These are phyloP conservation scores for Forbesichthys papilliferus DNA, from an alignment of 2,113 vertebrate species.

Conservation along the genomic window DNA sequence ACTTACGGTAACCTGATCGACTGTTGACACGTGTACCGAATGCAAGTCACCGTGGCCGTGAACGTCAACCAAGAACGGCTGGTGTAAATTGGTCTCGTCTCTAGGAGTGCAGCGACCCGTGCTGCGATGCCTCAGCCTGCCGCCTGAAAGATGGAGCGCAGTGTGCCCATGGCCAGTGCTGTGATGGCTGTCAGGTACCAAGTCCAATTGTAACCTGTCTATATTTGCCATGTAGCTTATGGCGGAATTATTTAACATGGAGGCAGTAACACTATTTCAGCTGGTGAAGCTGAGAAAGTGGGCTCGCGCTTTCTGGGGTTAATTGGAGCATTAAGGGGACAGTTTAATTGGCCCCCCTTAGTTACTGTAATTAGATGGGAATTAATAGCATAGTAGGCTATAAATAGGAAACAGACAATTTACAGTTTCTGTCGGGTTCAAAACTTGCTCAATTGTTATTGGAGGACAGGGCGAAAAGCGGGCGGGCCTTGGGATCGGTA, in stretches of 20 bases:
- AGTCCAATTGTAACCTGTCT: background rate
- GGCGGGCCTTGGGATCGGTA: no score
- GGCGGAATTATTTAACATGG: background rate
- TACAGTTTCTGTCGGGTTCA: no score
- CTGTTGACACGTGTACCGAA: no score
- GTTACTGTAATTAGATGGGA: no score
- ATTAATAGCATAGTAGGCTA: no score
- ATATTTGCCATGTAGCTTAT: background rate
- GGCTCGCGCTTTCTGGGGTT: background rate
- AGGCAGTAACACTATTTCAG: background rate
- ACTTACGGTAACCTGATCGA: no score
- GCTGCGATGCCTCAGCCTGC: slow-evolving; percentile 86
- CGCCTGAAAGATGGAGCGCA: slow-evolving; percentile 74
- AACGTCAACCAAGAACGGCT: background rate
- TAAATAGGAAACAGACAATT: no score
- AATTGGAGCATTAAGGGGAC: no score
- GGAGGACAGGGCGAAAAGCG: no score
- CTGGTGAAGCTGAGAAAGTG: background rate
- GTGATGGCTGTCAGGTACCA: slow-evolving; percentile 82
- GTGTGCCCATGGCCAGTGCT: slow-evolving; percentile 84
- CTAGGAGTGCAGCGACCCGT: slow-evolving; percentile 83
- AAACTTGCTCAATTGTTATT: no score
- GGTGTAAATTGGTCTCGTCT: background rate
- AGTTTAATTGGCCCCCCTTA: no score
- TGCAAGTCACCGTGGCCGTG: no score